Base-by-base conservation (phyloP, 2,113 vertebrate species). In the Mungos mungo region DNA sequence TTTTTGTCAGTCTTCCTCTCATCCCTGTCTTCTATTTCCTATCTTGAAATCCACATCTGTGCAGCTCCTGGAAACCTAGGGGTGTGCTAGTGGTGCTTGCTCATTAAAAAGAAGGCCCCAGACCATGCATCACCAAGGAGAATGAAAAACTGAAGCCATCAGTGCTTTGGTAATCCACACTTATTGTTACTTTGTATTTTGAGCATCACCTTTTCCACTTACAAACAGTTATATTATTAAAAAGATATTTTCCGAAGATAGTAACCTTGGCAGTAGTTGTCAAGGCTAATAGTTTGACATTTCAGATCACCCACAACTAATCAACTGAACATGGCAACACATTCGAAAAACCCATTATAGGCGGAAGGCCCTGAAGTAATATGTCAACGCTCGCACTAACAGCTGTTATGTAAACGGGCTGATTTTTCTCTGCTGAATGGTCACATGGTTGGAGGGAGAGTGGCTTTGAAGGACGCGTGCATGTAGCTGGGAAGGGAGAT, bases 271-370 rank as follows among this genome's bases (percentile, higher is more conserved):
- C 97, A 93, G 98, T 96, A 93, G 97, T 97, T 96, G 98, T 79
- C 96, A 97, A 96, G 90, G 97, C 97, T 99, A 99, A 99, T 98
- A 97, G 98, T 97, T 87, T 99, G 99, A 99, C 98, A 99, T 99
- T 99, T 98, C 98, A 95, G 94, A 98, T 99, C 96, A 96, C 98
- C 98, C 98, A 83, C 98, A 80, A 90, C 98, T 98, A 98, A 99
- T 99, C 98, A 99, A 97, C 97, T 0, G 68, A 97, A 93, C 98
- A 98, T 98, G 98, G 98, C 95, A 35, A 98, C 98, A 98, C 98
- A 98, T 99, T 10, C 31, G 90, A 87, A 98, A 82, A 60, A n/a
- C 79, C 98, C 98, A 98, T 99, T 99, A 99, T 95, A 97, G 98
- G 87, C 4, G 0, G 14, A 95, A 19, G 97, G 96, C 98, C 96